Evolutionary conservation across 2,797 vertebrate species (phyloP), one percentile per base, ranked within the genome.

Genomic region (Ceyx erithaca): DNA sequence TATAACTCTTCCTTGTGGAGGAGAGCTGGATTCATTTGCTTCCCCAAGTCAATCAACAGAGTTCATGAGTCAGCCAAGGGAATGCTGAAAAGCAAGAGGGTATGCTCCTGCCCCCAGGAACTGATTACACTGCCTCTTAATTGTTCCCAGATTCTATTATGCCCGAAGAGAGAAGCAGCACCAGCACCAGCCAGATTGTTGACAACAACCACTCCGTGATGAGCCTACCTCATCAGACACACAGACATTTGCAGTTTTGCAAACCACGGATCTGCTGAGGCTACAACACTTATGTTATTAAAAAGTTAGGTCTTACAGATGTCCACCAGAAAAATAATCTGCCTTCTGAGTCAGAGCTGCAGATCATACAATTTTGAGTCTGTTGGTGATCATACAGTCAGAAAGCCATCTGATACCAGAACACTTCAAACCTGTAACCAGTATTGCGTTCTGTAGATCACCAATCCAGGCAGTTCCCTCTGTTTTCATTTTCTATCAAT

Each of bases 81-180:
- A 94, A 90, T 94, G 95, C 81, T 89, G 93, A 96, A 95, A 95
- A 94, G 94, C 94, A 94, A 92, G 92, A 94, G 93, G 88, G 89
- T 95, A 92, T 0, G 8, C 59, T 93, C 72, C 89, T 96, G 93
- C 93, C 94, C 92, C 79, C 95, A 94, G 86, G 86, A 96, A 94
- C 94, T 90, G 90, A 96, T 95, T 95, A 93, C 73, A 0, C 79
- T 75, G 94, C 89, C 86, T 89, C 90, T 93, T 96, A 96, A 96
- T 95, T 95, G 90, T 96, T 96, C 93, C 93, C 95, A 96, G 90
- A 92, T 92, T 94, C 96, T 93, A 94, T 94, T 96, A 94, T 93
- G 73, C 90, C 82, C 2, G 26, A 94, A 75, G 96, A 94, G 84
- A 85, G 3, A 48, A 76, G 68, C 83, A 91, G 91, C 90, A 93